A percentile compares a stretch with the other conserved stretches of the same genome.
Evolutionary conservation across 2,888 invertebrate species (phyloP).

Genomic region (Buathra laborator): DNA sequence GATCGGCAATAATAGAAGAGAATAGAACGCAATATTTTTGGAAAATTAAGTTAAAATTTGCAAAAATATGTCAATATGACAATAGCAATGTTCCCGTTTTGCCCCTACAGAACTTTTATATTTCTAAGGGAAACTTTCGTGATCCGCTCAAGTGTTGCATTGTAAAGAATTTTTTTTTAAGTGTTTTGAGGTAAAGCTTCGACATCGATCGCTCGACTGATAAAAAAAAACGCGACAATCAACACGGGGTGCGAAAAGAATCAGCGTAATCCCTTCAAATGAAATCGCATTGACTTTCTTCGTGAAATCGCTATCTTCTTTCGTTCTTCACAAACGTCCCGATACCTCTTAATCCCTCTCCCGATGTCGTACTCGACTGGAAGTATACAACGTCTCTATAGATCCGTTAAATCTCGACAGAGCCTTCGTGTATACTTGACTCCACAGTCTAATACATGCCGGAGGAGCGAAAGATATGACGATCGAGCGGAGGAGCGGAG

Average conservation of each 20-base stretch:
- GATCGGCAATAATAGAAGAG: no score
- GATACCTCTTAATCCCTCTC: neutral
- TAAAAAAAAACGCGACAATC: neutral
- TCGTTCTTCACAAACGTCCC: neutral
- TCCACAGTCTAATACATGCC: slow-evolving; percentile 5
- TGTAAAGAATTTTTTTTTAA: no score
- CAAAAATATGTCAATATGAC: no score
- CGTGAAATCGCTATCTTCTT: neutral
- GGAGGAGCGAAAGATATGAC: no score
- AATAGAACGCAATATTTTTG: no score
- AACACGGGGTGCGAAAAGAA: neutral
- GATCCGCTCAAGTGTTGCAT: no score
- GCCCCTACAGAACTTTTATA: no score
- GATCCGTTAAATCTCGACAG: slow-evolving; percentile 32
- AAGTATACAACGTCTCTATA: slow-evolving; percentile 55
- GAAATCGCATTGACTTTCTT: neutral
- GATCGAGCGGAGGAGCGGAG: slow-evolving; percentile 11
- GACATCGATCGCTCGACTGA: no score
- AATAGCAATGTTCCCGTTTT: no score
- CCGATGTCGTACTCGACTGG: slow-evolving; percentile 13
- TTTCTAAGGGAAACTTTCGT: no score
- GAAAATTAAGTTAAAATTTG: no score
- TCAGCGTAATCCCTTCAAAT: neutral
- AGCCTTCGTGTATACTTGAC: slow-evolving; percentile 10
- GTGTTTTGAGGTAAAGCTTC: no score